These are phyloP conservation scores for Heterotis niloticus DNA, from an alignment of 2,113 vertebrate species.

Conservation along the genomic window DNA sequence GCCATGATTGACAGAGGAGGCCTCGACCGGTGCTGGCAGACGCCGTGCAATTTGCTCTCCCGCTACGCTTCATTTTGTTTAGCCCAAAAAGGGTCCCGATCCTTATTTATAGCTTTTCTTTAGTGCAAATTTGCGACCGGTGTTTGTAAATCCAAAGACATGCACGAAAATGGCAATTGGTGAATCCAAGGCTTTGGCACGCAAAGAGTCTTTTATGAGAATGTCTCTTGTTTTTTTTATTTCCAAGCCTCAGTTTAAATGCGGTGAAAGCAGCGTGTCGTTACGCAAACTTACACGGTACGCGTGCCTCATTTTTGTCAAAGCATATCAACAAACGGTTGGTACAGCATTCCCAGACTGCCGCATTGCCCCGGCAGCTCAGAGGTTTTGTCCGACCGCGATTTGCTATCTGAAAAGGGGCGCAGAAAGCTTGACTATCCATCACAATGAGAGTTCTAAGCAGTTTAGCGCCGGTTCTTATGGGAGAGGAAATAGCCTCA, in stretches of 20 bases:
- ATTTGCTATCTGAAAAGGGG: neutral
- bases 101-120: neutral
- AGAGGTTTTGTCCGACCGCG: neutral
- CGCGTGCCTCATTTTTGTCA: too few relatives aligned
- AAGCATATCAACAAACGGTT: too few relatives aligned
- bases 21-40: neutral
- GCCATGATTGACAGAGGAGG: conserved; percentile 21
- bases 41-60: conserved; percentile 4
- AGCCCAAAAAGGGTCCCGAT: neutral
- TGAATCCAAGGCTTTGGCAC: neutral
- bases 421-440: neutral
- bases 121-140: neutral
- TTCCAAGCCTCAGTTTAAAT: neutral
- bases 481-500: too few relatives aligned
- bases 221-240: neutral
- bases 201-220: neutral
- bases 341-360: neutral
- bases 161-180: neutral
- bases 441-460: neutral
- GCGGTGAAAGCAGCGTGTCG: too few relatives aligned
- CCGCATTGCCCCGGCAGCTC: neutral
- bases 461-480: neutral
- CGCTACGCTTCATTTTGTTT: conserved; percentile 5
- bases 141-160: neutral
- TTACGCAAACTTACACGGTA: too few relatives aligned